phyloP scores from a whole-genome alignment of 2,113 vertebrate genomes.

The Progne subis region DNA sequence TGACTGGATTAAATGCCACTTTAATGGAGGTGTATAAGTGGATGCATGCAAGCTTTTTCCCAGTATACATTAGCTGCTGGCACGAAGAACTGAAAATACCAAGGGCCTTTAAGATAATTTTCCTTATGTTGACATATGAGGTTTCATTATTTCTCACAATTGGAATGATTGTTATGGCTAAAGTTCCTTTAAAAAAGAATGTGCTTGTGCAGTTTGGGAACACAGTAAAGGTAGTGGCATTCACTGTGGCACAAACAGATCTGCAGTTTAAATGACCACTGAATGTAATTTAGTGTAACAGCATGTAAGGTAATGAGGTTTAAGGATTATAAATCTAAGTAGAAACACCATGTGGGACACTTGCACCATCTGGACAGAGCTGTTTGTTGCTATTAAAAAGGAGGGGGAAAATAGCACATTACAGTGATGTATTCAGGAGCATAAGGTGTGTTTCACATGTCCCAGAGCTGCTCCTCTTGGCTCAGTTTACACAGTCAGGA shows the following conservation, averaged over 20 bases:
- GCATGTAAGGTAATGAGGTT: conserved; percentile 3
- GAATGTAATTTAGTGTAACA: neutral
- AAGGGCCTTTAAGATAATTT: neutral
- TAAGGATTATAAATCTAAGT: neutral
- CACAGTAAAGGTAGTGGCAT: neutral
- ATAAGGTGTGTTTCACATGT: neutral
- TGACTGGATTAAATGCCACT: neutral
- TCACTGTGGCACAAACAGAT: neutral
- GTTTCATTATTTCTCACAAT: neutral
- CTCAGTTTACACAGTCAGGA: neutral
- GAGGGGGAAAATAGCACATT: neutral
- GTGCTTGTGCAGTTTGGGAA: neutral
- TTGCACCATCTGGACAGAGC: conserved; percentile 8
- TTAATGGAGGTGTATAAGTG: neutral
- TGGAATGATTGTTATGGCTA: neutral
- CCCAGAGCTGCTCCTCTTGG: neutral
- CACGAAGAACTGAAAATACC: neutral
- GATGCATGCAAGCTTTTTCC: neutral
- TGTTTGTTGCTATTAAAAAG: neutral
- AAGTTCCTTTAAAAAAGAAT: neutral
- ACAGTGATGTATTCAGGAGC: neutral
- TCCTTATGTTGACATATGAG: neutral
- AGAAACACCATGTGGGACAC: neutral
- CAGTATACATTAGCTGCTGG: neutral
- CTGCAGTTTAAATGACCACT: neutral